Conservation (phyloP, 64 coral and sea anemone genomes). For the Orbicella faveolata region DNA sequence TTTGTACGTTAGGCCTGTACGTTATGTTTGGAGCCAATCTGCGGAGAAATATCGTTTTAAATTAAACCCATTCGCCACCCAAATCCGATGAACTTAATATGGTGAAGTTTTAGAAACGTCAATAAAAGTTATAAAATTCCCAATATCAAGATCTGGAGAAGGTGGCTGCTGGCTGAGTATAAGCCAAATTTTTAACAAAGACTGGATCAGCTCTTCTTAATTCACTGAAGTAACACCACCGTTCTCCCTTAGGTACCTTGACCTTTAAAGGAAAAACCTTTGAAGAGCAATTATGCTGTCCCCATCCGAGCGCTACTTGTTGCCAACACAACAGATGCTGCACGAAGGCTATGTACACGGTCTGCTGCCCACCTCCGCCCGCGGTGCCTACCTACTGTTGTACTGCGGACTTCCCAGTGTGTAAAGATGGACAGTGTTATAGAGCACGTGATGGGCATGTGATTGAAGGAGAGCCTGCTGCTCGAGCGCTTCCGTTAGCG, state of each 20-base stretch:
- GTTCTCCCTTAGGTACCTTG: constrained; percentile 35
- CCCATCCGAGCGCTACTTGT: constrained; percentile 54
- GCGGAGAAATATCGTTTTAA: too few relatives aligned
- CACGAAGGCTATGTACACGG: not conserved
- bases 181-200: not conserved
- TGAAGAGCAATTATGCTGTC: constrained; percentile 72
- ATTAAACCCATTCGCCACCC: too few relatives aligned
- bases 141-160: too few relatives aligned
- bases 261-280: constrained; percentile 75
- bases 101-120: too few relatives aligned
- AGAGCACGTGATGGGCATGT: constrained; percentile 42
- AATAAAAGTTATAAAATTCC: too few relatives aligned
- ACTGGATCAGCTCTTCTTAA: too few relatives aligned
- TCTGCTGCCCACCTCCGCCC: constrained; percentile 80
- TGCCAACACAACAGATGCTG: constrained; percentile 76
- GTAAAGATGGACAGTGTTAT: constrained; percentile 19
- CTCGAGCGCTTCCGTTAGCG: not conserved
- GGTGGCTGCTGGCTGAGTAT: too few relatives aligned
- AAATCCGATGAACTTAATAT: too few relatives aligned
- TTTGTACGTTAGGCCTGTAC: too few relatives aligned
- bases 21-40: too few relatives aligned
- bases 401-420: constrained; percentile 55
- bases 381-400: constrained; percentile 80
- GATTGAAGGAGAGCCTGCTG: constrained; percentile 35
- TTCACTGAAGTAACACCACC: not conserved